These are phyloP conservation scores for Diadophis punctatus DNA, from an alignment of 2,113 vertebrate genomes.

Conservation along the genomic window DNA sequence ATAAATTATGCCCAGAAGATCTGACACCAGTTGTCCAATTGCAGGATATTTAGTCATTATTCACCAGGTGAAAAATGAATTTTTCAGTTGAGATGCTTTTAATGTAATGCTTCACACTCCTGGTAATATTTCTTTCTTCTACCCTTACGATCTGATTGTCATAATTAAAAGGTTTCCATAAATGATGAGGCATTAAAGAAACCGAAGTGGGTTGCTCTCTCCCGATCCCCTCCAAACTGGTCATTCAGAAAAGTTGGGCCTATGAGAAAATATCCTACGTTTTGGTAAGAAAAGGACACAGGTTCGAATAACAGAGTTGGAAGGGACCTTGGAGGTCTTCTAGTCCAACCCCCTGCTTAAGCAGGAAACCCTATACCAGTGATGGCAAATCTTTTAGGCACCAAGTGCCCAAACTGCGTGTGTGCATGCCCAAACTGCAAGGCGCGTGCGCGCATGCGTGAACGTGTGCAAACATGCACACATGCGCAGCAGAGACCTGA, in stretches of 20 bases:
- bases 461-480: too few species aligned
- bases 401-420: too few species aligned
- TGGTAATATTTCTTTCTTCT: background rate
- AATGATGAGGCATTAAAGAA: background rate
- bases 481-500: too few species aligned
- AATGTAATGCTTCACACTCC: background rate
- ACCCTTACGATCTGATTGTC: background rate
- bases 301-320: too few species aligned
- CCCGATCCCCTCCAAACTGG: background rate
- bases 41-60: background rate
- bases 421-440: too few species aligned
- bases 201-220: background rate
- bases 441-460: too few species aligned
- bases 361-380: too few species aligned
- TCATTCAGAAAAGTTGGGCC: background rate
- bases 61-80: fast-evolving
- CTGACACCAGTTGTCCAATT: background rate
- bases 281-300: background rate
- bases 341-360: too few species aligned
- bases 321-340: too few species aligned
- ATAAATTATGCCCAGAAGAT: constrained; percentile 1
- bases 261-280: background rate
- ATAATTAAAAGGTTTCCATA: background rate
- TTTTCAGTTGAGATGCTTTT: background rate
- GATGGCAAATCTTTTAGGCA: too few species aligned